These are phyloP conservation scores for Todiramphus saurophagus DNA, from an alignment of 2,113 vertebrate genomes.

Conservation along the genomic window DNA sequence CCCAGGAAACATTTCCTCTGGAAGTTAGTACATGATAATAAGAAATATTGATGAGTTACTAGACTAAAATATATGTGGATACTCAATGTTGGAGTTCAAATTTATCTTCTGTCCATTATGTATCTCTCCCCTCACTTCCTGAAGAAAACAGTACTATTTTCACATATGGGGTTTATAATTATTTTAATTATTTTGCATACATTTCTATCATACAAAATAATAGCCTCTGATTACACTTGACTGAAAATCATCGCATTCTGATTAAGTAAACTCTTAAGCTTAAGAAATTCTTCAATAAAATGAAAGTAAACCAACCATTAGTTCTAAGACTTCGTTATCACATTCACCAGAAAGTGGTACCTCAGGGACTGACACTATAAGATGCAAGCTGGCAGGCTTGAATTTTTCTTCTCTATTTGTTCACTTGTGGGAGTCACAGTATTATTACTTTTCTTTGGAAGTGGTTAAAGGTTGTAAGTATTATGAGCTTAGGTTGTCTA, in stretches of 20 bases:
- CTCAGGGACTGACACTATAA: background rate
- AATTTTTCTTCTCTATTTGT: background rate
- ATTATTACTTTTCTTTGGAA: slow-evolving; percentile 48
- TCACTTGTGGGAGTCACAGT: slow-evolving; percentile 15
- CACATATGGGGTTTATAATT: background rate
- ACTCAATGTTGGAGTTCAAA: background rate
- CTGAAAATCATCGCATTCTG: background rate
- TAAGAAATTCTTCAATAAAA: background rate
- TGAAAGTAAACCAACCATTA: background rate
- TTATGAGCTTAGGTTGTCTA: slow-evolving; percentile 1
- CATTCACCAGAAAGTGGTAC: background rate
- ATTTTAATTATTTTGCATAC: background rate
- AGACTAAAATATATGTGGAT: background rate
- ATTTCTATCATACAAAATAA: background rate
- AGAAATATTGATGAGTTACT: background rate
- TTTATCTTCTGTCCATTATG: background rate
- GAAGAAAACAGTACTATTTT: background rate
- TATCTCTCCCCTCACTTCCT: background rate
- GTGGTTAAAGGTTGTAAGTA: background rate
- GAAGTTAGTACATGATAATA: background rate
- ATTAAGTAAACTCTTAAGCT: background rate
- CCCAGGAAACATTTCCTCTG: background rate
- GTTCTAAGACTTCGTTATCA: background rate
- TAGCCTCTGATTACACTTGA: background rate
- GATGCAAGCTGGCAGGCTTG: background rate